A percentile compares a stretch with the other conserved stretches of the same genome.
These are phyloP conservation scores for Mythimna pallens DNA, from an alignment of 2,888 invertebrate species.

Conservation along the genomic window DNA sequence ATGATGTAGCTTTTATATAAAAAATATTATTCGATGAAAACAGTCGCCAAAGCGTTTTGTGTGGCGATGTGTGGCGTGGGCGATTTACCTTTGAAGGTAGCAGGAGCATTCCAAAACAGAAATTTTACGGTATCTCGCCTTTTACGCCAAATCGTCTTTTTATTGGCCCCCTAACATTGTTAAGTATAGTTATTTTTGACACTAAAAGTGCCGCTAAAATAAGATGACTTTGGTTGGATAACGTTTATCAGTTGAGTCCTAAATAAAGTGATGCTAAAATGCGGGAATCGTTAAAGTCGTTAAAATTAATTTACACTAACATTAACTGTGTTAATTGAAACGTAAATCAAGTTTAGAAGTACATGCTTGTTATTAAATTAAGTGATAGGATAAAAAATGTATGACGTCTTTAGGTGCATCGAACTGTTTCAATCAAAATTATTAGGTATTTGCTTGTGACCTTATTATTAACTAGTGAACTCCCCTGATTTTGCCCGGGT, in stretches of 20 bases:
- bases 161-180: conserved; percentile 36
- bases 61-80: conserved; percentile 53
- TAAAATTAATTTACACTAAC: conserved; percentile 1
- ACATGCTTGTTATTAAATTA: conserved; percentile 3
- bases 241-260: neutral
- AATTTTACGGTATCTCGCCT: conserved; percentile 68
- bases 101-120: conserved; percentile 47
- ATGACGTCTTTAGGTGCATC: conserved; percentile 18
- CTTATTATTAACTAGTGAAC: too few species aligned
- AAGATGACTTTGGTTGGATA: conserved; percentile 1
- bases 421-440: conserved; percentile 20
- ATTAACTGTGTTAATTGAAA: neutral
- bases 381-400: neutral
- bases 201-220: conserved; percentile 32
- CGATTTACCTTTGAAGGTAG: conserved; percentile 44
- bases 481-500: too few species aligned
- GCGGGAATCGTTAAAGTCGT: neutral
- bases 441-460: too few species aligned
- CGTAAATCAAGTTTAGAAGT: conserved; percentile 1
- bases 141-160: conserved; percentile 53
- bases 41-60: conserved; percentile 21
- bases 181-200: conserved; percentile 25
- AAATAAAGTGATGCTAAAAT: conserved; percentile 19
- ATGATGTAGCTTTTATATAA: conserved; percentile 26
- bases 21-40: conserved; percentile 11